phyloP scores from a whole-genome alignment of 1,140 invertebrate genomes.

The Coenobita brevimanus region DNA sequence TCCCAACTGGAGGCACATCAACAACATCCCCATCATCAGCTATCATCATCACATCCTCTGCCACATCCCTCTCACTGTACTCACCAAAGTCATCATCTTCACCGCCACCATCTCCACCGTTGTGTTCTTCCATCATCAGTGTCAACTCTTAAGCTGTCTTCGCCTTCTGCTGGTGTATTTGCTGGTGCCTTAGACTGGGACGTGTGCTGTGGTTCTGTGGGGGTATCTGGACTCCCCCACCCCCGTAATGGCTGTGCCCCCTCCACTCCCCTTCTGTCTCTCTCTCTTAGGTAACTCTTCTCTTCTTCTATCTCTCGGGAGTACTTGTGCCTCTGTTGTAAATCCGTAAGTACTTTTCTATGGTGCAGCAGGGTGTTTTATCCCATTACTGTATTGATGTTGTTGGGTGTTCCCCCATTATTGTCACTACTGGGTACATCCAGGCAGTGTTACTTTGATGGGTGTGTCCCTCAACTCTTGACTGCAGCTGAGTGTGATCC shows the following conservation, averaged over 20 bases:
- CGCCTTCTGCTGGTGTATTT: slow-evolving; percentile 67
- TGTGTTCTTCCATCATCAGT: slow-evolving; percentile 64
- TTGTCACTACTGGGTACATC: slow-evolving; percentile 21
- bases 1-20: slow-evolving; percentile 3
- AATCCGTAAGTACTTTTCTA: slow-evolving; percentile 43
- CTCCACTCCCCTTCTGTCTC: slow-evolving; percentile 66
- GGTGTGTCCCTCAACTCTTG: slow-evolving; percentile 12
- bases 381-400: neutral
- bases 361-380: neutral
- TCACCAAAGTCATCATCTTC: slow-evolving; percentile 33
- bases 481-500: neutral
- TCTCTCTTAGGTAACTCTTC: slow-evolving; percentile 68
- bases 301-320: slow-evolving; percentile 60
- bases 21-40: slow-evolving; percentile 2
- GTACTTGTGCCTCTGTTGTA: slow-evolving; percentile 65
- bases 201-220: slow-evolving; percentile 63
- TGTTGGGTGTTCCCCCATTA: slow-evolving; percentile 34
- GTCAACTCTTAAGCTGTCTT: slow-evolving; percentile 68
- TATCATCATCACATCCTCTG: slow-evolving; percentile 24
- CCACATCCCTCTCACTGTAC: slow-evolving; percentile 6
- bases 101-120: slow-evolving; percentile 57
- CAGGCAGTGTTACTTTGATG: slow-evolving; percentile 16
- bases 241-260: slow-evolving; percentile 68
- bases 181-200: slow-evolving; percentile 68
- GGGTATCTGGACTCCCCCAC: slow-evolving; percentile 61